These are phyloP conservation scores for Oasisia sp. DNA, from an alignment of 2,888 invertebrate species.

Conservation along the genomic window DNA sequence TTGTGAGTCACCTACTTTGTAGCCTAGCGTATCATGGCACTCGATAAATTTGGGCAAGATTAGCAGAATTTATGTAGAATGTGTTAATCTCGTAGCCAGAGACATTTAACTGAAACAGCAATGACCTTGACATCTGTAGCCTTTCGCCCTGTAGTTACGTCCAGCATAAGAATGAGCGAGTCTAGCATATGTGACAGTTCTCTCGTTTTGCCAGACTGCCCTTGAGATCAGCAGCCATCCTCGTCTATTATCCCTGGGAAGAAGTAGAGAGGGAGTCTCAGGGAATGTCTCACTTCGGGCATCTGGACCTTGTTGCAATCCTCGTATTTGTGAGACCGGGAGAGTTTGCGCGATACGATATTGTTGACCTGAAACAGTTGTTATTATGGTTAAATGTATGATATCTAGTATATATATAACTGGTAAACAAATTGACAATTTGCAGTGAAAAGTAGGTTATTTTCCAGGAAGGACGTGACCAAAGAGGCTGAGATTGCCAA, in stretches of 20 bases:
- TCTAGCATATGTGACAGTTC: background rate
- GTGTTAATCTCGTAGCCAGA: too few relatives aligned
- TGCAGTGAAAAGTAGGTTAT: background rate
- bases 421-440: background rate
- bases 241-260: background rate
- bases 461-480: too few relatives aligned
- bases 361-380: background rate
- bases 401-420: too few relatives aligned
- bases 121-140: background rate
- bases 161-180: background rate
- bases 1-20: too few relatives aligned
- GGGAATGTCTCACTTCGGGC: constrained; percentile 22
- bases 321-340: background rate
- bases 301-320: constrained; percentile 20
- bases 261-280: background rate
- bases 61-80: too few relatives aligned
- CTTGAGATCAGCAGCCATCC: background rate
- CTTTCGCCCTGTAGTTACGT: background rate
- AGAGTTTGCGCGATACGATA: background rate
- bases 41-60: too few relatives aligned
- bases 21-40: too few relatives aligned
- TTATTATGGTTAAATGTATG: too few relatives aligned
- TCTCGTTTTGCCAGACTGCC: background rate
- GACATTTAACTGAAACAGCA: too few relatives aligned
- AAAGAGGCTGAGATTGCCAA: too few relatives aligned